These are phyloP conservation scores for Aplodontia rufa DNA, from an alignment of 2,113 vertebrate genomes.

Conservation along the genomic window DNA sequence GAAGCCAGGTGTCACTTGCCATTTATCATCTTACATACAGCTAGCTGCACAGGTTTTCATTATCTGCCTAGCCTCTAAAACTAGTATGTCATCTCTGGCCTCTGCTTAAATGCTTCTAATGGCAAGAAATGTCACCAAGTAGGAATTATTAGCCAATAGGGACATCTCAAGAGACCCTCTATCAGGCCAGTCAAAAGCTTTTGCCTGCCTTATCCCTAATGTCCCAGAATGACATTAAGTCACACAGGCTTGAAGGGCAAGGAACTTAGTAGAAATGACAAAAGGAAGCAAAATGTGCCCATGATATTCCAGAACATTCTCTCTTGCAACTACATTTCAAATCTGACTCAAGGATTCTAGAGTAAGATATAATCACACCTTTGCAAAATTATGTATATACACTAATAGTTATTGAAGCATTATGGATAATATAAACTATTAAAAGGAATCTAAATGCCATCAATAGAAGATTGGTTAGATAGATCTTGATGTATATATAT, in stretches of 20 bases:
- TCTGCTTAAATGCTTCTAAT: constrained; percentile 17
- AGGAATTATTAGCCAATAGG: constrained; percentile 21
- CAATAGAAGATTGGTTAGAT: constrained; percentile 31
- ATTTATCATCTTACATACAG: constrained; percentile 15
- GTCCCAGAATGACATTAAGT: neutral
- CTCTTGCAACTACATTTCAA: neutral
- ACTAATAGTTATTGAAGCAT: neutral
- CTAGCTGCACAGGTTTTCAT: constrained; percentile 26
- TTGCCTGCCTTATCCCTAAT: neutral
- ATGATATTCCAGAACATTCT: neutral
- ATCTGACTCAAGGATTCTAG: neutral
- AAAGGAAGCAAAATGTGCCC: constrained; percentile 1
- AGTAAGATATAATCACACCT: neutral
- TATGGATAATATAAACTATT: constrained; percentile 21
- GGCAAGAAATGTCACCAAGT: neutral
- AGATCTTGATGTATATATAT: neutral
- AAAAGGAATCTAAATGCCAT: neutral
- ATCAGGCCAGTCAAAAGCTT: neutral
- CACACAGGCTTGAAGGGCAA: constrained; percentile 2
- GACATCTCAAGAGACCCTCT: neutral
- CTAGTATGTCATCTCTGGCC: neutral
- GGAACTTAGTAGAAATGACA: neutral
- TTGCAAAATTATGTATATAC: neutral
- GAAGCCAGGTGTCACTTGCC: constrained; percentile 21
- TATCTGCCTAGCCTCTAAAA: constrained; percentile 45